These are phyloP conservation scores for Euglossa dilemma DNA, from an alignment of 1,140 invertebrate species.

Conservation along the genomic window DNA sequence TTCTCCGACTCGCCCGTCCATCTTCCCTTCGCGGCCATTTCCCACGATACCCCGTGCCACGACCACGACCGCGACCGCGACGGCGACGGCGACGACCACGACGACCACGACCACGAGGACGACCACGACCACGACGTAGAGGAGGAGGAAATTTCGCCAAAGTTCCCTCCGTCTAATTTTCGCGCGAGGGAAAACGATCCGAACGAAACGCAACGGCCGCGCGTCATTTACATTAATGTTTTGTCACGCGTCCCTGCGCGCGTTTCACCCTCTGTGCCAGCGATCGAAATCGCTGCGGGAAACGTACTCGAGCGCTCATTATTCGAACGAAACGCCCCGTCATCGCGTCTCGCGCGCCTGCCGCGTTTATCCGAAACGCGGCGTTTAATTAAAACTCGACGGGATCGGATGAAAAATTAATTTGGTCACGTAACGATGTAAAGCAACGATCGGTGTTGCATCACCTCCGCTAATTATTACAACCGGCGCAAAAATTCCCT, in stretches of 20 bases:
- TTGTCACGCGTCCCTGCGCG: slow-evolving; percentile 16
- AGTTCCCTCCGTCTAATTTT: no score
- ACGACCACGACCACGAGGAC: no score
- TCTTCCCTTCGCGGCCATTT: not conserved
- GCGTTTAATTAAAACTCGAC: slow-evolving; percentile 50
- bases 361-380: slow-evolving; percentile 39
- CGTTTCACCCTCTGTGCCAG: not conserved
- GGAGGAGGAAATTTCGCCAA: not conserved
- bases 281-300: slow-evolving; percentile 36
- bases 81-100: no score
- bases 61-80: no score
- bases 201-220: not conserved
- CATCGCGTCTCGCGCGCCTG: slow-evolving; percentile 19
- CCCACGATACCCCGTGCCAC: not conserved
- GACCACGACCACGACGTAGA: no score
- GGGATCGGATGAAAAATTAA: slow-evolving; percentile 47
- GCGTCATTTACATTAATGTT: slow-evolving; percentile 29
- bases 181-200: not conserved
- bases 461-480: slow-evolving; percentile 46
- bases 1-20: no score
- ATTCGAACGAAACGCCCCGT: slow-evolving; percentile 41
- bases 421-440: slow-evolving; percentile 55
- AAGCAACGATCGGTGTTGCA: slow-evolving; percentile 39
- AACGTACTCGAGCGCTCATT: slow-evolving; percentile 40
- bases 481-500: slow-evolving; percentile 18